Evolutionary conservation across 2,113 vertebrate species (phyloP).

Genomic region (Marmota flaviventris): DNA sequence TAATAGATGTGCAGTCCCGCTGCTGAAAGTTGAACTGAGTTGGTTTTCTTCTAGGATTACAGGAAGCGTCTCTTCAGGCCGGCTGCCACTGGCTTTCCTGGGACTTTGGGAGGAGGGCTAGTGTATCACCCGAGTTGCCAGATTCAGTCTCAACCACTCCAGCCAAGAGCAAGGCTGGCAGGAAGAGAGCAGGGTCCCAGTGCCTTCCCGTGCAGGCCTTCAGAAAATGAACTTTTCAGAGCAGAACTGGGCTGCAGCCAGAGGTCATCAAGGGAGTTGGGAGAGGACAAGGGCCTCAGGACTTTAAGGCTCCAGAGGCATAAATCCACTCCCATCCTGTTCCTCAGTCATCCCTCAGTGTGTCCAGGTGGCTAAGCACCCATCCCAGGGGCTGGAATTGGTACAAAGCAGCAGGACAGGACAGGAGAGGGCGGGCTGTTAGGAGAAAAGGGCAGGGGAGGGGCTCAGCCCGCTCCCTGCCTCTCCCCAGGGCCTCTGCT

Average conservation of each 20-base stretch:
- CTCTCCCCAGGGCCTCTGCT: slow-evolving; percentile 13
- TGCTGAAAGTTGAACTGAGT: neutral
- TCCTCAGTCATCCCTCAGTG: neutral
- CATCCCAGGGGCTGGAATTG: neutral
- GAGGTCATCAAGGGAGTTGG: slow-evolving; percentile 76
- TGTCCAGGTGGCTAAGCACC: neutral
- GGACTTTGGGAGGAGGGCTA: neutral
- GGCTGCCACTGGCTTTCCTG: neutral
- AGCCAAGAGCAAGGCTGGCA: slow-evolving; percentile 68
- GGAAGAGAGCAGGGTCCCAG: slow-evolving; percentile 72
- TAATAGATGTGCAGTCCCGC: neutral
- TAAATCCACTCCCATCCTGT: neutral
- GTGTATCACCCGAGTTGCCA: neutral
- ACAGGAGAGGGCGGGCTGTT: neutral
- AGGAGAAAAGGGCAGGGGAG: neutral
- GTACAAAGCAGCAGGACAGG: slow-evolving; percentile 68
- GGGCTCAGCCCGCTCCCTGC: neutral
- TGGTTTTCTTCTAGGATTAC: neutral
- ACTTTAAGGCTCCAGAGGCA: slow-evolving; percentile 37
- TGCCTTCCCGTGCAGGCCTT: slow-evolving; percentile 72
- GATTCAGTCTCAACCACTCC: slow-evolving; percentile 56
- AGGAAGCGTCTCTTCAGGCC: neutral
- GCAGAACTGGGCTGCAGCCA: slow-evolving; percentile 76
- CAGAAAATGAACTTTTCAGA: slow-evolving; percentile 85
- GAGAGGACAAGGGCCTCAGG: slow-evolving; percentile 45